These are phyloP conservation scores for Actenoides hombroni DNA, from an alignment of 2,113 vertebrate genomes.

Conservation along the genomic window DNA sequence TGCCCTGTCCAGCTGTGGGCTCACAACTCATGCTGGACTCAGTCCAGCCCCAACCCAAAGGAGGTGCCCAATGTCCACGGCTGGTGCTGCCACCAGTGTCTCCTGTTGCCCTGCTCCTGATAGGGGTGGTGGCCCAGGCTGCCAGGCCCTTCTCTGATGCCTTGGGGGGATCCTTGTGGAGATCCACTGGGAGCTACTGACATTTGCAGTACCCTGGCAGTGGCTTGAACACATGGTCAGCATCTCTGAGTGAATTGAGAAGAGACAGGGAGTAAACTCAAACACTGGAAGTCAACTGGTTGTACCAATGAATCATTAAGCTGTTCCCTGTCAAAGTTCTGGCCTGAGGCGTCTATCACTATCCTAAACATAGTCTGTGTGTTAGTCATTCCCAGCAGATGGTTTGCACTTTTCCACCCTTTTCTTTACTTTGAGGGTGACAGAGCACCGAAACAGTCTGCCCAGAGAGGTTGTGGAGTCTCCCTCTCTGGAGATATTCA, in stretches of 20 bases:
- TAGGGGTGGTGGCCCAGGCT: not conserved
- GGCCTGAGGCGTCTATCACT: not conserved
- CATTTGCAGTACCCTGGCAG: not conserved
- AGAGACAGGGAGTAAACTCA: not conserved
- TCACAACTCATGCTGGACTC: fast-evolving
- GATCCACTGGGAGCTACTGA: not conserved
- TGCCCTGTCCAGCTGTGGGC: fast-evolving
- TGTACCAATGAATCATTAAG: fast-evolving
- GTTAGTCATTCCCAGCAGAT: not conserved
- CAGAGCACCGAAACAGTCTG: too few species aligned
- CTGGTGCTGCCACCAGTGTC: fast-evolving
- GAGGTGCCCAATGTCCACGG: fast-evolving
- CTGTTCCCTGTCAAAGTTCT: not conserved
- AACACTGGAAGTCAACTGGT: not conserved
- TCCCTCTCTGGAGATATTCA: too few species aligned
- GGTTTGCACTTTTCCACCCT: not conserved
- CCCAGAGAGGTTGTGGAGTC: too few species aligned
- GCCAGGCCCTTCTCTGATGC: not conserved
- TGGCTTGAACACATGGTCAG: not conserved
- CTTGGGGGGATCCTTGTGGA: fast-evolving
- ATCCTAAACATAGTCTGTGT: not conserved
- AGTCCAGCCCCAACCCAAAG: not conserved
- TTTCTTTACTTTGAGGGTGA: too few species aligned
- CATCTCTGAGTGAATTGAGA: not conserved
- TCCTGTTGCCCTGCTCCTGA: not conserved